These are phyloP conservation scores for Patella ulyssiponensis DNA, from an alignment of 2,888 invertebrate species.

Conservation along the genomic window DNA sequence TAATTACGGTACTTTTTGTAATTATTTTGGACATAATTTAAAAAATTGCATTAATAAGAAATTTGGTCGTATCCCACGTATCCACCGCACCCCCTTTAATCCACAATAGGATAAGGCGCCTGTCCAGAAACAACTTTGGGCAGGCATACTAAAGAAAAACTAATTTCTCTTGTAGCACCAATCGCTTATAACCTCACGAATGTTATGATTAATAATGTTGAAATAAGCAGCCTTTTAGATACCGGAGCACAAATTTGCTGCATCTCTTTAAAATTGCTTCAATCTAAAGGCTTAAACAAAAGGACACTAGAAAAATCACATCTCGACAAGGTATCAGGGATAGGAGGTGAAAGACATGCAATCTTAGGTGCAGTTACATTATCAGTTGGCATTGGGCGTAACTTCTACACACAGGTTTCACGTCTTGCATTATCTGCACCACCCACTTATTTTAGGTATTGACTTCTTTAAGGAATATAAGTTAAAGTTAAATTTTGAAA, in stretches of 20 bases:
- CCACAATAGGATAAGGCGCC: constrained; percentile 6
- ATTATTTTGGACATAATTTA: neutral
- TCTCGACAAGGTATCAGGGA: neutral
- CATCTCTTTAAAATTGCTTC: neutral
- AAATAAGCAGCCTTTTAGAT: neutral
- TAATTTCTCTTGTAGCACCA: neutral
- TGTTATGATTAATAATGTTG: neutral
- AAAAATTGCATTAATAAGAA: neutral
- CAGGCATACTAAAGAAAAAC: neutral
- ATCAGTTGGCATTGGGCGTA: neutral
- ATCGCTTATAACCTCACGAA: neutral
- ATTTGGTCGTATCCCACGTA: neutral
- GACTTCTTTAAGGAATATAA: neutral
- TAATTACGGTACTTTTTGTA: neutral
- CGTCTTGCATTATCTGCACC: neutral
- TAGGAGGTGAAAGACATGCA: neutral
- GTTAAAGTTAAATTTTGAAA: neutral
- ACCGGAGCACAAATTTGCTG: neutral
- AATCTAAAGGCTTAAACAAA: neutral
- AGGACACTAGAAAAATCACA: neutral
- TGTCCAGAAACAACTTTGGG: neutral
- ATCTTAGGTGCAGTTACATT: neutral
- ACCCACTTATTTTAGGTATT: neutral
- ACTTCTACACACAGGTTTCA: neutral
- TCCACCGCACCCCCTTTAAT: neutral